Percentiles rank a stretch among this genome's conserved stretches.
phyloP scores from a whole-genome alignment of 2,113 vertebrate genomes.

The Rostratula benghalensis region DNA sequence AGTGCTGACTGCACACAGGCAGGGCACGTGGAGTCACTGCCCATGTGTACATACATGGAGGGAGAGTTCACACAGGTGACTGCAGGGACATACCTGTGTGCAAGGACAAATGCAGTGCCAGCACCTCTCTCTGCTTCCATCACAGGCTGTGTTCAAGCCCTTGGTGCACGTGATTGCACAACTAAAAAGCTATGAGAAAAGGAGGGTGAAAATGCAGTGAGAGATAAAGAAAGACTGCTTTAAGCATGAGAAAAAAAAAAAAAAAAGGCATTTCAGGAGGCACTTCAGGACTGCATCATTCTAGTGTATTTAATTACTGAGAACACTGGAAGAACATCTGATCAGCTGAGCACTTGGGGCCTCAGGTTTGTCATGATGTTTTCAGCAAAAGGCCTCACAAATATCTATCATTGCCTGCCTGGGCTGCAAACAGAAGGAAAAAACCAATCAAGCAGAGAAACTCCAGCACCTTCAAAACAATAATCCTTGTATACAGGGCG shows the following conservation, averaged over 20 bases:
- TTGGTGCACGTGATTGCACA: not conserved
- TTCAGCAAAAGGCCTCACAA: conserved; percentile 28
- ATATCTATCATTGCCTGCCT: not conserved
- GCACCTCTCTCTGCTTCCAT: not conserved
- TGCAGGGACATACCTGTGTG: not conserved
- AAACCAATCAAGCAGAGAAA: not conserved
- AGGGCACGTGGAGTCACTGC: not conserved
- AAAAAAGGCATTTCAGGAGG: not conserved
- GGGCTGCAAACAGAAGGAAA: not conserved
- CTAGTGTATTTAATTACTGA: conserved; percentile 13
- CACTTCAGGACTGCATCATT: not conserved
- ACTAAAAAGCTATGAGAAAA: not conserved
- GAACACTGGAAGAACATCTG: not conserved
- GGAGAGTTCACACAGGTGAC: not conserved
- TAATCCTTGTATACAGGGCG: not conserved
- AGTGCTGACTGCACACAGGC: not conserved
- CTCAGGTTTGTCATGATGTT: conserved; percentile 13
- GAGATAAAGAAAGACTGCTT: not conserved
- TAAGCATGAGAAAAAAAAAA: not conserved
- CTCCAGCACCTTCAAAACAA: not conserved
- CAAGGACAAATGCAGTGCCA: not conserved
- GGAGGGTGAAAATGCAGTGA: not conserved
- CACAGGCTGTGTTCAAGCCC: not conserved
- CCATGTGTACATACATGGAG: not conserved
- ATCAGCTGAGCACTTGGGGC: not conserved